phyloP scores from a whole-genome alignment of 1,140 invertebrate genomes.

The Conopomorpha cramerella region DNA sequence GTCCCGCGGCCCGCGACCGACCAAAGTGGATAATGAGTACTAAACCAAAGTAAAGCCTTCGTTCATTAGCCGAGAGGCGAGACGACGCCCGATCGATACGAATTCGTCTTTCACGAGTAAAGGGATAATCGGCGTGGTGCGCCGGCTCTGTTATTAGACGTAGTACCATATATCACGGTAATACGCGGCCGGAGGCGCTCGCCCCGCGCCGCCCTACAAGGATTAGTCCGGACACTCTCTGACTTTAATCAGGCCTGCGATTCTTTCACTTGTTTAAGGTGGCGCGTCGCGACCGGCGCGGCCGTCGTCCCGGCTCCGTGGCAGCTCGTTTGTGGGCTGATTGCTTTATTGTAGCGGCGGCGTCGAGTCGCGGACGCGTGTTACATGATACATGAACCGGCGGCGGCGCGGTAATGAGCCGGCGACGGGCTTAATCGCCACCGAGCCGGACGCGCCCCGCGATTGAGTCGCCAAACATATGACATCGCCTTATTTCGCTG shows the following conservation, averaged over 20 bases:
- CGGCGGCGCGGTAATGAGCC: constrained; percentile 30
- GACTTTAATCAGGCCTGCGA: neutral
- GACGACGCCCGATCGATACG: constrained; percentile 35
- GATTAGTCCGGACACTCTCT: constrained; percentile 4
- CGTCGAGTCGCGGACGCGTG: constrained; percentile 22
- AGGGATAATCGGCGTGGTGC: constrained; percentile 41
- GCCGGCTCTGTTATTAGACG: constrained; percentile 47
- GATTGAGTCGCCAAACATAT: constrained; percentile 20
- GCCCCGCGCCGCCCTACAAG: constrained; percentile 24
- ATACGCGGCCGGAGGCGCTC: constrained; percentile 40
- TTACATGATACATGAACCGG: constrained; percentile 49
- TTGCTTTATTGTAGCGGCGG: constrained; percentile 43
- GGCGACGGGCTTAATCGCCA: constrained; percentile 36
- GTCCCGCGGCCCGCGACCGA: constrained; percentile 29
- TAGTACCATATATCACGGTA: constrained; percentile 54
- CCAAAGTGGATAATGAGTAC: constrained; percentile 55
- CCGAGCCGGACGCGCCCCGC: constrained; percentile 7
- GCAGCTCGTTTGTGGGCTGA: constrained; percentile 32
- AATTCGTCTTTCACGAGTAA: constrained; percentile 42
- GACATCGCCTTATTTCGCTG: constrained; percentile 12
- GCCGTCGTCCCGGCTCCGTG: constrained; percentile 10
- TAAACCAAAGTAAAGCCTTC: constrained; percentile 43
- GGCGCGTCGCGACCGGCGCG: neutral
- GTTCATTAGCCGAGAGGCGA: constrained; percentile 48
- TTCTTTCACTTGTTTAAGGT: neutral